Percentiles rank a stretch among this genome's conserved stretches.
phyloP scores from a whole-genome alignment of 2,888 invertebrate species.

The Idaea dimidiata region DNA sequence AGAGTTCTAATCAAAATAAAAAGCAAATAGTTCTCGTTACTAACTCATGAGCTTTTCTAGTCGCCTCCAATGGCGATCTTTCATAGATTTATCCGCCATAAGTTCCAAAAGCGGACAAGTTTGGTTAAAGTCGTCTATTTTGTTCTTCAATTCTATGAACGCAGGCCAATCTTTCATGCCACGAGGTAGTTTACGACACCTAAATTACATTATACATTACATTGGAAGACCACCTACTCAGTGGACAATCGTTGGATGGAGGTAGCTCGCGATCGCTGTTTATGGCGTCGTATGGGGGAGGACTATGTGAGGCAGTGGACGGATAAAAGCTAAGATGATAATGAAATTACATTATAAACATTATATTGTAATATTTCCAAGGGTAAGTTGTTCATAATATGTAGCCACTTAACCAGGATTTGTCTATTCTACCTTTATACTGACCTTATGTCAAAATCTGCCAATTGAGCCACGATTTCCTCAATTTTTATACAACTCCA shows the following conservation, averaged over 20 bases:
- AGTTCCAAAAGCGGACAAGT: conserved; percentile 91
- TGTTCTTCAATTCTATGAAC: conserved; percentile 90
- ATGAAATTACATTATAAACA: conserved; percentile 2
- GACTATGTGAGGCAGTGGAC: no score
- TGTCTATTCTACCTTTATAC: conserved; percentile 1
- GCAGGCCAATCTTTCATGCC: conserved; percentile 95
- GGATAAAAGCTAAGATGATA: no score
- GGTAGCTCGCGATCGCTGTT: no score
- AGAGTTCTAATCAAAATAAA: neutral
- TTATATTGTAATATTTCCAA: neutral
- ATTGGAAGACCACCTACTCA: no score
- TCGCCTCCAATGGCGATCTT: conserved; percentile 88
- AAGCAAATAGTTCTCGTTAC: conserved; percentile 14
- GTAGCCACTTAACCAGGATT: neutral
- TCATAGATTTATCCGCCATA: conserved; percentile 94
- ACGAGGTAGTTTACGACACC: conserved; percentile 91
- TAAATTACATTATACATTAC: conserved; percentile 35
- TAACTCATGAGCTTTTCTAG: conserved; percentile 74
- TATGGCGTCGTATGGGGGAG: no score
- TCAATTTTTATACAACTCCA: conserved; percentile 93
- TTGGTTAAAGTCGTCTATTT: conserved; percentile 95
- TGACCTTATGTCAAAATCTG: conserved; percentile 90
- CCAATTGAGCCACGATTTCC: conserved; percentile 87
- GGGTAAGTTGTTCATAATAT: neutral
- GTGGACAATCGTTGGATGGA: no score